Conservation (phyloP, 1,140 invertebrate genomes). For the Potamilus streckersoni region DNA sequence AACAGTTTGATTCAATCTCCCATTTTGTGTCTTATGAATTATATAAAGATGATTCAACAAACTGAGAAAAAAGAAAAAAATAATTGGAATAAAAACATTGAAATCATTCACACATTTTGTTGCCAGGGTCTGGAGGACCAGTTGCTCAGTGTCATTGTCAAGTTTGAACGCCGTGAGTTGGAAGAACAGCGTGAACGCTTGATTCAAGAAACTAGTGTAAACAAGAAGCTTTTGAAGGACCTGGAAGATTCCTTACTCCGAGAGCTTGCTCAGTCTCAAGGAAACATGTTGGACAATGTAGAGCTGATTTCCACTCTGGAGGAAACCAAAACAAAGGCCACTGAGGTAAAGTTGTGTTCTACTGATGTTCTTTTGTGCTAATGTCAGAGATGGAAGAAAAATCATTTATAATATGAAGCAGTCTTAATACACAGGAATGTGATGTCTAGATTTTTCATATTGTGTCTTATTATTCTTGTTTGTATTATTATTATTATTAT, state of each 20-base stretch:
- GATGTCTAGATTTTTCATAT: not conserved
- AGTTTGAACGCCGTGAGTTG: constrained; percentile 76
- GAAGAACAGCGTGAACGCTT: constrained; percentile 75
- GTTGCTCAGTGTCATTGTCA: constrained; percentile 86
- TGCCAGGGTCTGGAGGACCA: constrained; percentile 86
- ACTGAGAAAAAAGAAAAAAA: too few relatives aligned
- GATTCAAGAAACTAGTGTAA: constrained; percentile 86
- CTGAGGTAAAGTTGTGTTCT: constrained; percentile 68
- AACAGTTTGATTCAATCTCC: too few relatives aligned
- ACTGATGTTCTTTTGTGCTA: too few relatives aligned
- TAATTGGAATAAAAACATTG: too few relatives aligned
- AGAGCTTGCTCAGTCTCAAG: constrained; percentile 84
- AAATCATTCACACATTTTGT: not conserved
- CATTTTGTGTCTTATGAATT: too few relatives aligned
- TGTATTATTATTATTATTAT: not conserved
- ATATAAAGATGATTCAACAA: too few relatives aligned
- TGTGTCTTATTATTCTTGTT: not conserved
- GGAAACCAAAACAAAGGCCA: constrained; percentile 86
- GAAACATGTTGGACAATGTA: constrained; percentile 91
- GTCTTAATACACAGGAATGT: not conserved
- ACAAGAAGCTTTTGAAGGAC: constrained; percentile 84
- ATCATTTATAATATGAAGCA: not conserved
- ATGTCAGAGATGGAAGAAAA: not conserved
- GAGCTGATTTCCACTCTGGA: constrained; percentile 88
- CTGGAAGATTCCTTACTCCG: constrained; percentile 85